Conservation (phyloP, 1,140 invertebrate species). For the Calephelis nemesis region DNA sequence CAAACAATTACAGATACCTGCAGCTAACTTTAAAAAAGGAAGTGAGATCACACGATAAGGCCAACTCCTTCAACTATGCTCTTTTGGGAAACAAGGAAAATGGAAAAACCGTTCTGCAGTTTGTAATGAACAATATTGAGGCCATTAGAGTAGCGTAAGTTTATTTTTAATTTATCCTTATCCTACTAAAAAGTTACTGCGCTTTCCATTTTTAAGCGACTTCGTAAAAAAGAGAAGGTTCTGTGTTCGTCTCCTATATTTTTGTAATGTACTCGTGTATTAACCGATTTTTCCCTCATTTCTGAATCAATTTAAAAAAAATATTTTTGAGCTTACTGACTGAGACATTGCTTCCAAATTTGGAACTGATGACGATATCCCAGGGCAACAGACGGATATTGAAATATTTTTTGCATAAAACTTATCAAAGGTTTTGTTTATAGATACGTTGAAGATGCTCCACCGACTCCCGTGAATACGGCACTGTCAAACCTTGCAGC, state of each 20-base stretch:
- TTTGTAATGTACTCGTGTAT: no score
- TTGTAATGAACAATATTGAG: conserved; percentile 59
- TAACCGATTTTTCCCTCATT: no score
- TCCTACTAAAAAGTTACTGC: no score
- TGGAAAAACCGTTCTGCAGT: conserved; percentile 48
- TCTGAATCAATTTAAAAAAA: no score
- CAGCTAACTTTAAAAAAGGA: conserved; percentile 51
- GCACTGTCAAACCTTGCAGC: conserved; percentile 54
- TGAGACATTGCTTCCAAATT: no score
- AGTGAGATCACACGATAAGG: conserved; percentile 66
- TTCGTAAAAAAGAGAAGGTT: no score
- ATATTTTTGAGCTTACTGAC: no score
- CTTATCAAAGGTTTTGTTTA: not conserved
- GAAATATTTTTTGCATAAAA: no score
- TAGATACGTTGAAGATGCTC: conserved; percentile 63
- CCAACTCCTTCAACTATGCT: conserved; percentile 61
- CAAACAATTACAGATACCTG: conserved; percentile 50
- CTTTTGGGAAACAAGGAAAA: conserved; percentile 57
- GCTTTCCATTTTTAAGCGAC: no score
- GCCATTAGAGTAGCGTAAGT: conserved; percentile 62
- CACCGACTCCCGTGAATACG: conserved; percentile 50
- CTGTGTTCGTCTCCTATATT: no score
- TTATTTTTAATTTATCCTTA: not conserved
- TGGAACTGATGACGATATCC: no score
- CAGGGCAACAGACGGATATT: no score